phyloP scores from a whole-genome alignment of 2,797 vertebrate genomes.

The Tinamus major region DNA sequence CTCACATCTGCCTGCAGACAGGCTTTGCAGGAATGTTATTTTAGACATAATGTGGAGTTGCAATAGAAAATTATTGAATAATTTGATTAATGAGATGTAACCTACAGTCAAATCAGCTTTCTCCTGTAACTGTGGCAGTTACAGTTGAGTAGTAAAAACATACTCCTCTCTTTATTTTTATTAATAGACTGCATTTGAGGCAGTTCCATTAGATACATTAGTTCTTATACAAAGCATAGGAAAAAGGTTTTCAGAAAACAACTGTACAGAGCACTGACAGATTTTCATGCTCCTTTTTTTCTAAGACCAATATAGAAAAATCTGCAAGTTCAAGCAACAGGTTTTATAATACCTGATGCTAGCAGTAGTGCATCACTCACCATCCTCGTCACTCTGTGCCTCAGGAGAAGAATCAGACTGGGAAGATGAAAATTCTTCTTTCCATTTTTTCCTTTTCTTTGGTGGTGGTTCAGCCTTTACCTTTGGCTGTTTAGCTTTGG shows the following conservation, averaged over 20 bases:
- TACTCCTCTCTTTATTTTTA: neutral
- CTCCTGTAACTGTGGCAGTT: accelerated
- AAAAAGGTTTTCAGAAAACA: neutral
- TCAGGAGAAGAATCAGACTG: slow-evolving; percentile 91
- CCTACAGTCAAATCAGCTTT: neutral
- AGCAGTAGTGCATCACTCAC: slow-evolving; percentile 71
- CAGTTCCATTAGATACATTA: neutral
- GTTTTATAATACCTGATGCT: neutral
- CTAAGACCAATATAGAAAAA: neutral
- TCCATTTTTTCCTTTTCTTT: slow-evolving; percentile 98
- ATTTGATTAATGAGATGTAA: neutral
- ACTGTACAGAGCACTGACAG: neutral
- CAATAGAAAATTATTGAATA: neutral
- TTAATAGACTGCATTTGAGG: neutral
- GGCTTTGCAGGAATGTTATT: neutral
- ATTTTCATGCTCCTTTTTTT: neutral
- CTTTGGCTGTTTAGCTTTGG: slow-evolving; percentile 91
- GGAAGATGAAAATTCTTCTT: slow-evolving; percentile 91
- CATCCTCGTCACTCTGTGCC: slow-evolving; percentile 88
- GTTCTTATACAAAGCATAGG: neutral
- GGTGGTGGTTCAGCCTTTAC: slow-evolving; percentile 94
- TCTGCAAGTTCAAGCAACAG: neutral
- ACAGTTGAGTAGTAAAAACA: neutral
- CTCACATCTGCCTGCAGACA: slow-evolving; percentile 8
- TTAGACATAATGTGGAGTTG: neutral